Conservation (phyloP, 2,888 invertebrate species). For the Anagyrus pseudococci region DNA sequence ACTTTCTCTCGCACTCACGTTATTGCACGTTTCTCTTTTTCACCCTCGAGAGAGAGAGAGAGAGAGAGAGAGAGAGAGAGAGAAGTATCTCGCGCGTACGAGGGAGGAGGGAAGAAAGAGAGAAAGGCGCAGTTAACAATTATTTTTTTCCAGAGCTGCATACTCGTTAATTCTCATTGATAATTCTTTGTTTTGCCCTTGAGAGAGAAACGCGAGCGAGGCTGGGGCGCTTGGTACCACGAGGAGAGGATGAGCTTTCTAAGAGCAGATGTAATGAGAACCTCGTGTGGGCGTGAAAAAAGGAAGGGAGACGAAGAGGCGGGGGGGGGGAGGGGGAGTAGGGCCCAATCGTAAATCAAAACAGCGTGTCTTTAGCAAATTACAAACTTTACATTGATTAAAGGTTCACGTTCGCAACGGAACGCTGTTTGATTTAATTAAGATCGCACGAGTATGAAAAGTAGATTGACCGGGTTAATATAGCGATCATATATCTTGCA, state of each 20-base stretch:
- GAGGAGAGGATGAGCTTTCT: too few species aligned
- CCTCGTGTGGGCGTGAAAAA: constrained; percentile 34
- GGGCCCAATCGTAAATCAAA: constrained; percentile 35
- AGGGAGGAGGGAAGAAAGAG: too few species aligned
- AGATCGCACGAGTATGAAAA: constrained; percentile 38
- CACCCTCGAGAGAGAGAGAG: too few species aligned
- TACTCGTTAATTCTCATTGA: constrained; percentile 29
- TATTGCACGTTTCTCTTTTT: too few species aligned
- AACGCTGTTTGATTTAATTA: constrained; percentile 38
- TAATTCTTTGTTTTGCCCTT: constrained; percentile 20
- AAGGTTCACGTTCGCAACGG: constrained; percentile 17
- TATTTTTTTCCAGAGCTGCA: constrained; percentile 27
- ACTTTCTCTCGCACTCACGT: too few species aligned
- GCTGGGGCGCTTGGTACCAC: not conserved
- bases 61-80: too few species aligned
- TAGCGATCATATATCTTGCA: constrained; percentile 34
- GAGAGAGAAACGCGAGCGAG: not conserved
- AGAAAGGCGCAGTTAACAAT: constrained; percentile 31
- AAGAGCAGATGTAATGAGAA: constrained; percentile 15
- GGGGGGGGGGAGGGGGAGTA: too few species aligned
- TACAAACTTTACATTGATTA: constrained; percentile 38
- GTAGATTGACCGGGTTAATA: constrained; percentile 36
- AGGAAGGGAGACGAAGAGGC: constrained; percentile 27
- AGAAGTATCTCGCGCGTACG: too few species aligned
- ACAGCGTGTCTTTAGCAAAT: constrained; percentile 33